These are phyloP conservation scores for Antheraea pernyi DNA, from an alignment of 1,140 invertebrate genomes.

Conservation along the genomic window DNA sequence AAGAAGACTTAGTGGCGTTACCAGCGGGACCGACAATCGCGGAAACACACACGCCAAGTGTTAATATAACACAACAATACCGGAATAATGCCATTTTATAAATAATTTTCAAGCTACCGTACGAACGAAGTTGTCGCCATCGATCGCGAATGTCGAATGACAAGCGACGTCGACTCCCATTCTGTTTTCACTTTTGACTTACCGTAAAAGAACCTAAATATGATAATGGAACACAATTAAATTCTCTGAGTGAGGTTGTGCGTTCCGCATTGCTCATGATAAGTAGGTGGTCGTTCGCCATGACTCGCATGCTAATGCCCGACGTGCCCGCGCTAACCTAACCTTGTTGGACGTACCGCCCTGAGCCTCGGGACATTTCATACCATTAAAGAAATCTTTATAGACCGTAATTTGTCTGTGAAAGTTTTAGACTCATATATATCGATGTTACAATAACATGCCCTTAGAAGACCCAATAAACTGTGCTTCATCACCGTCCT, in stretches of 20 bases:
- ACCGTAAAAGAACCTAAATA: constrained; percentile 78
- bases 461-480: constrained; percentile 1
- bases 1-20: constrained; percentile 50
- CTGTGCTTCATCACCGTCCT: not conserved
- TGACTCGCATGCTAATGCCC: constrained; percentile 60
- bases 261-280: constrained; percentile 75
- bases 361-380: constrained; percentile 56
- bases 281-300: constrained; percentile 57
- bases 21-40: constrained; percentile 58
- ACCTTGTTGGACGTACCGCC: constrained; percentile 60
- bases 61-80: constrained; percentile 42
- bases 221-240: constrained; percentile 79
- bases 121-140: constrained; percentile 67
- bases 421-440: constrained; percentile 51
- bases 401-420: constrained; percentile 56
- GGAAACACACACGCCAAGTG: constrained; percentile 43
- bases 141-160: constrained; percentile 70
- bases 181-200: constrained; percentile 78
- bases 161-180: constrained; percentile 53
- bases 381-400: constrained; percentile 58
- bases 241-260: constrained; percentile 71
- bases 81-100: constrained; percentile 49
- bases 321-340: constrained; percentile 33
- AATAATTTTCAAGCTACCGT: constrained; percentile 50
- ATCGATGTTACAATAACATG: constrained; percentile 22